Evolutionary conservation across 2,113 vertebrate species (phyloP).

Genomic region (Gadus chalcogrammus): DNA sequence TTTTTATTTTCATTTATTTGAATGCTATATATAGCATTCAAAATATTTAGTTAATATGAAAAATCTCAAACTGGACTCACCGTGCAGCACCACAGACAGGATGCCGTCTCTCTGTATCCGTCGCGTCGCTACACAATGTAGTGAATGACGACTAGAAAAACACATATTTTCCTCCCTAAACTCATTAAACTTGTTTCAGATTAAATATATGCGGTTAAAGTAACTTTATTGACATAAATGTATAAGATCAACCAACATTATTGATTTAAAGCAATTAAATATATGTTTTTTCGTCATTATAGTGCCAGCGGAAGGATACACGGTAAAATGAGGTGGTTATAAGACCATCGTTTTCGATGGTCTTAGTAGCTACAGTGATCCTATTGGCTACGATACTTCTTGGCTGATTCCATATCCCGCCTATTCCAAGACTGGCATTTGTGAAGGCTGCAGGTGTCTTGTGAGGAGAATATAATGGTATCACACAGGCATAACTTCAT

Average conservation of each 20-base stretch:
- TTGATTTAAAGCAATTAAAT: not conserved
- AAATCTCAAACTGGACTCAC: constrained; percentile 52
- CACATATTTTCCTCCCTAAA: constrained; percentile 43
- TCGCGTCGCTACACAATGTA: constrained; percentile 37
- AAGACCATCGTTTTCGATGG: constrained; percentile 78
- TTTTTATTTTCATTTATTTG: too few species aligned
- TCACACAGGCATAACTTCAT: too few species aligned
- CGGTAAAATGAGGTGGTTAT: constrained; percentile 1
- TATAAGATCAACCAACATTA: fast-evolving
- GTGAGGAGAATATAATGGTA: too few species aligned
- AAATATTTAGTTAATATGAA: constrained; percentile 13
- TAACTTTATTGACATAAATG: not conserved
- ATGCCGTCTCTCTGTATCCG: constrained; percentile 46
- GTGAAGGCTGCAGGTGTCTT: too few species aligned
- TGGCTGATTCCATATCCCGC: not conserved
- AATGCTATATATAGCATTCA: too few species aligned
- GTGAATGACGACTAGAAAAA: not conserved
- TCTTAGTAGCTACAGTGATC: constrained; percentile 45
- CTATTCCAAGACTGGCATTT: not conserved
- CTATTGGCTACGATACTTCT: not conserved
- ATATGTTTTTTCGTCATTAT: constrained; percentile 5
- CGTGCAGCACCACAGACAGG: constrained; percentile 43
- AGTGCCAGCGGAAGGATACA: constrained; percentile 63
- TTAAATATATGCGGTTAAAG: not conserved
- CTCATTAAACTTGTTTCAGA: not conserved